Percentiles rank a stretch among this genome's conserved stretches.
These are phyloP conservation scores for Craniophora ligustri DNA, from an alignment of 2,888 invertebrate genomes.

Conservation along the genomic window DNA sequence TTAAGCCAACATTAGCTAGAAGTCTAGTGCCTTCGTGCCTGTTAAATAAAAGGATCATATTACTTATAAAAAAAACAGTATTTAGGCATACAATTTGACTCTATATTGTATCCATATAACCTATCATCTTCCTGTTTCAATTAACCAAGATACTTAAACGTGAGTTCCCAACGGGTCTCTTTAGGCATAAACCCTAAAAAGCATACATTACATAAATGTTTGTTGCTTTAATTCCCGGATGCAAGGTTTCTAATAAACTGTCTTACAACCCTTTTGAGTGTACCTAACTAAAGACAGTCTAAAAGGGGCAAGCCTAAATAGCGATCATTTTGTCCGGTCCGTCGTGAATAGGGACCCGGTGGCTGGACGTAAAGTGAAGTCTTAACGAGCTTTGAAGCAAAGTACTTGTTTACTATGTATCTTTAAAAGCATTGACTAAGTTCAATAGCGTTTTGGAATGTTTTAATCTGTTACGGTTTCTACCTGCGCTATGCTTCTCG, in stretches of 20 bases:
- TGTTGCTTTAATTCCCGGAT: slow-evolving; percentile 12
- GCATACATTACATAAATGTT: slow-evolving; percentile 1
- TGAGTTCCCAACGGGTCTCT: no score
- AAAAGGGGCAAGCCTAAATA: slow-evolving; percentile 63
- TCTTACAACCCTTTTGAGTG: slow-evolving; percentile 48
- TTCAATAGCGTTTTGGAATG: slow-evolving; percentile 19
- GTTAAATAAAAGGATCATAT: no score
- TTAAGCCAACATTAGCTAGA: no score
- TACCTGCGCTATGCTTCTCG: slow-evolving; percentile 20
- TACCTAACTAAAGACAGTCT: slow-evolving; percentile 53
- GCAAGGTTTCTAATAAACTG: slow-evolving; percentile 22
- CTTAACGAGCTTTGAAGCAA: slow-evolving; percentile 59
- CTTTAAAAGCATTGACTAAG: slow-evolving; percentile 5
- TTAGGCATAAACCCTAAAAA: not conserved
- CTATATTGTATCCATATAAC: no score
- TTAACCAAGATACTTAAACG: no score
- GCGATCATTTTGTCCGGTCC: slow-evolving; percentile 60
- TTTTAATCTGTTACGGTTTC: slow-evolving; percentile 31
- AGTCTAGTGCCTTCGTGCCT: no score
- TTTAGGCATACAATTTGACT: no score
- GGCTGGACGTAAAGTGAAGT: slow-evolving; percentile 55
- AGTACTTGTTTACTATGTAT: slow-evolving; percentile 45
- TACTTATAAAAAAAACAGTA: no score
- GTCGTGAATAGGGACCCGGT: slow-evolving; percentile 58
- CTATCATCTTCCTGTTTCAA: no score